Base-by-base conservation (phyloP, 2,797 vertebrate species). In the Sebastes oblongus region DNA sequence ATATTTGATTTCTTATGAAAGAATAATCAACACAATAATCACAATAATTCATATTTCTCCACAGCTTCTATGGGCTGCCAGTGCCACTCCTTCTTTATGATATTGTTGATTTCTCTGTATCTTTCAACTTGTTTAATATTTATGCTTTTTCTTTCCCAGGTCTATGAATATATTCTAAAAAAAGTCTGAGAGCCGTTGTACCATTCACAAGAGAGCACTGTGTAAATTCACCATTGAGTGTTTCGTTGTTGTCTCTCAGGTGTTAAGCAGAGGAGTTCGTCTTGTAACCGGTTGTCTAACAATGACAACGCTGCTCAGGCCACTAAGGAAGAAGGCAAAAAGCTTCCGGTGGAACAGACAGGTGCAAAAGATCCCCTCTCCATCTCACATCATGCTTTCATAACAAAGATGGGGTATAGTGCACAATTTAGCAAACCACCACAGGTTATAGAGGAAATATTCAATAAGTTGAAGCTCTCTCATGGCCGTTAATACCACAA, bases 211-310 rank as follows among this genome's bases (percentile, higher is more conserved):
- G 6, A 22, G 30, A 68, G 24, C 64, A 22, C 72, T 61, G 39
- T 84, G 34, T 87, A 54, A 77, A 84, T 89, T 94, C 77, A 91
- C 87, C 72, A 50, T 13, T 91, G 82, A 86, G 89, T 94, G 88
- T 96, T 87, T 96, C 86, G 88, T 94, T 87, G 82, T 89, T 95
- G 87, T 97, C 95, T 95, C 96, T 83, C 91, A 98, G 97, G 95
- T 95, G 75, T 93, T 94, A 95, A 95, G 94, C 95, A 91, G 86
- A 97, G 97, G 94, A 97, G 96, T 93, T 94, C 96, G 18, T 98
- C 96, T 92, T 96, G 97, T 96, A 98, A 96, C 94, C 97, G 96
- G 91, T 96, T 97, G 96, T 95, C 93, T 97, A 97, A 96, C 95
- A 97, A 96, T 94, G 93, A 93, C 95, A 96, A 93, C 92, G 94